Base-by-base conservation (phyloP, 1,140 invertebrate species). In the Lasaia peninsularis region DNA sequence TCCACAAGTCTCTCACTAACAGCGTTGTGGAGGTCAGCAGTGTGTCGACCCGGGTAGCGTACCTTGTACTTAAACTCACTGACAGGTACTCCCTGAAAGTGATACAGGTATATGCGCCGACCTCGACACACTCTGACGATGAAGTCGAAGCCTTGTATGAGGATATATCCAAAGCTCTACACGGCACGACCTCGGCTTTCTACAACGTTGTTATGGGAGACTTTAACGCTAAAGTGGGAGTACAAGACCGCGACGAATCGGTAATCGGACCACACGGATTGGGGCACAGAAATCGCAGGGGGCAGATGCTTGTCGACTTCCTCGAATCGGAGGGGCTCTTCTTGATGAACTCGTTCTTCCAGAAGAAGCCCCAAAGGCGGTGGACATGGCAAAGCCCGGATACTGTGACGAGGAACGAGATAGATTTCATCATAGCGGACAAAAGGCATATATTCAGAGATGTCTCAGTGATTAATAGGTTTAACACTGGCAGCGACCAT, bases 381-480 rank as follows among this genome's bases (percentile, higher is more conserved):
- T 24, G 37, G n/a, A 12, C 57, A 5, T 71, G 60, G 61, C 50
- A 48, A 24, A 61, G 60, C 24, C 44, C 44, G 1, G 53, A 65
- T 52, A 51, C n/a, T 60, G 31, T 35, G 14, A 68, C 62, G 4
- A 67, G 58, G 44, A 67, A 74, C 53, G 69, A 74, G 60, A 71
- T 76, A 7, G 64, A 71, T 52, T 73, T 69, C 56, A 73, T 73
- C 31, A 51, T 71, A 33, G 31, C 56, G 16, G 59, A 70, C 52
- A 61, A 35, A 37, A 60, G 32, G 60, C 28, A 55, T 31, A 62
- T 70, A 72, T 75, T 66, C 54, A 71, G 52, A 16, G 62, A 75
- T 65, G 58, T 73, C 56, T 65, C 65, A 8, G 70, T 73, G 52
- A 63, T 75, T 44, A 73, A 65, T 11, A 67, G 56, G 60, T 54